phyloP scores from a whole-genome alignment of 1,140 invertebrate genomes.

The Bombus sylvicola region DNA sequence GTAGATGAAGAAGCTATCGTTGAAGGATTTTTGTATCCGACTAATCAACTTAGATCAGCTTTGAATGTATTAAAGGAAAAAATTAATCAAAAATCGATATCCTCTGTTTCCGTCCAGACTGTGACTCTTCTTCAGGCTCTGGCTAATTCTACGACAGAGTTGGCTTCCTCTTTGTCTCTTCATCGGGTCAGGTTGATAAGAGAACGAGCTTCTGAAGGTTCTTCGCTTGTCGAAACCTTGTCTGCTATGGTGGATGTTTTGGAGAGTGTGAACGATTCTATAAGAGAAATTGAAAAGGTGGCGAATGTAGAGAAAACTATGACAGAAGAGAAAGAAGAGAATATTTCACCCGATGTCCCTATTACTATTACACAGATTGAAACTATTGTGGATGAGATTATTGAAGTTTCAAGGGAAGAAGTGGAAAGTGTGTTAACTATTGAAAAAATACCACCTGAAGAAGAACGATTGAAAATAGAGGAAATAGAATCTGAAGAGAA shows the following conservation, averaged over 20 bases:
- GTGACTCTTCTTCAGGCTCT: constrained; percentile 62
- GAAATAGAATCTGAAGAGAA: constrained; percentile 1
- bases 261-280: constrained; percentile 65
- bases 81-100: constrained; percentile 5
- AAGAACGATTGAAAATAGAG: background rate
- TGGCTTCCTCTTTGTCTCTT: constrained; percentile 60
- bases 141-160: constrained; percentile 62
- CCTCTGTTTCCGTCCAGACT: constrained; percentile 25
- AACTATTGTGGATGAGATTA: constrained; percentile 74
- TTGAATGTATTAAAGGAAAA: constrained; percentile 67
- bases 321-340: background rate
- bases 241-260: constrained; percentile 72
- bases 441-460: constrained; percentile 39
- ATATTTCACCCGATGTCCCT: background rate
- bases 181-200: constrained; percentile 61
- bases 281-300: constrained; percentile 27
- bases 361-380: constrained; percentile 49
- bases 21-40: constrained; percentile 78
- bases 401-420: constrained; percentile 74
- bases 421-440: constrained; percentile 69
- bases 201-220: constrained; percentile 64
- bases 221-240: constrained; percentile 75
- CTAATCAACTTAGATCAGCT: constrained; percentile 72
- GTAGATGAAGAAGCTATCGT: constrained; percentile 77
- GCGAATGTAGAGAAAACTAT: background rate